A percentile compares a stretch with the other conserved stretches of the same genome.
Evolutionary conservation across 2,113 vertebrate genomes (phyloP).

Genomic region (Malurus melanocephalus): DNA sequence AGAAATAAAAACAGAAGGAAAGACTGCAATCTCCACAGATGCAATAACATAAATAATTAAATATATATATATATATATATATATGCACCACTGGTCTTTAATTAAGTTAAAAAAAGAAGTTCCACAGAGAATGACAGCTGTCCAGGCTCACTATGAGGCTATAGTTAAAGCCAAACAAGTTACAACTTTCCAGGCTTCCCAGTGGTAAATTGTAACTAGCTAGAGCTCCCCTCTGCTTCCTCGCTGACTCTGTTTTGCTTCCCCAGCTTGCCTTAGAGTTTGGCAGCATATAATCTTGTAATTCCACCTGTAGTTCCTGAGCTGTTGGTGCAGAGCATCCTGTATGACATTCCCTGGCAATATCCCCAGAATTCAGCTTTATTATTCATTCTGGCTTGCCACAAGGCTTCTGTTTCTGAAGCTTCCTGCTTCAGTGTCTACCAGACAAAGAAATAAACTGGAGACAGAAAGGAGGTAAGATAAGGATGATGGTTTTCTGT

Average conservation of each 20-base stretch:
- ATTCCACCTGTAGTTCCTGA: constrained; percentile 40
- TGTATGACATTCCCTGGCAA: constrained; percentile 35
- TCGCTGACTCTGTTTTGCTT: not conserved
- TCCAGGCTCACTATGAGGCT: not conserved
- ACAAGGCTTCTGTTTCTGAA: constrained; percentile 24
- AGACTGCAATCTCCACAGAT: not conserved
- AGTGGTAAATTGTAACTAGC: not conserved
- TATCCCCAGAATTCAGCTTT: constrained; percentile 48
- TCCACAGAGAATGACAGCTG: not conserved
- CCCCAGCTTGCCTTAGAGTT: not conserved
- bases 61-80: not conserved
- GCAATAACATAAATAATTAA: not conserved
- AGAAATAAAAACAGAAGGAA: not conserved
- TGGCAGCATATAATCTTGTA: constrained; percentile 5
- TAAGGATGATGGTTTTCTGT: not conserved
- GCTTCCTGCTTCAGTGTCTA: not conserved
- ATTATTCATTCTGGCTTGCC: constrained; percentile 35
- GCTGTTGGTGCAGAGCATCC: constrained; percentile 12
- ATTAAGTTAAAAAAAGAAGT: not conserved
- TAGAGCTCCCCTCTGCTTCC: not conserved
- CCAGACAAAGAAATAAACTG: constrained; percentile 23
- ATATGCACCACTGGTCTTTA: not conserved
- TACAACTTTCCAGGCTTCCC: not conserved
- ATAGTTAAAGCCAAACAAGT: not conserved
- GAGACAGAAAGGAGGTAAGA: not conserved